These are phyloP conservation scores for Emydoidea blandingii DNA, from an alignment of 2,797 vertebrate species.

Conservation along the genomic window DNA sequence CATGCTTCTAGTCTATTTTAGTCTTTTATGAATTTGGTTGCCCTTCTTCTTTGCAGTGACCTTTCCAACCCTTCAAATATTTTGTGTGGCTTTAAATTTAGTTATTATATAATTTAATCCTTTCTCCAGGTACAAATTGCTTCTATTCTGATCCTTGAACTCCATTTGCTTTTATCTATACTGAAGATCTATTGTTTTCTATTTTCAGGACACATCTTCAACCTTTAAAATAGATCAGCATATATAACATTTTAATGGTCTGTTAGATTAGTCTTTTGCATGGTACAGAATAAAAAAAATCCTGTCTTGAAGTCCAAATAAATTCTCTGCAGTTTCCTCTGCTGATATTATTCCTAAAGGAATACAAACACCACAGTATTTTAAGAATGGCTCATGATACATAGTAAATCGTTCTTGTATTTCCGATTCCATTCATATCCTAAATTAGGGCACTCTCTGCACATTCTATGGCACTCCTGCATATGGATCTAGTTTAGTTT, in stretches of 20 bases:
- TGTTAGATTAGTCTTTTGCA: slow-evolving; percentile 31
- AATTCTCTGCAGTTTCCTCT: background rate
- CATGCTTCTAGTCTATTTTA: slow-evolving; percentile 6
- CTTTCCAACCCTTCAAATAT: slow-evolving; percentile 23
- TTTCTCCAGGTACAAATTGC: slow-evolving; percentile 39
- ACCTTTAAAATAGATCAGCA: slow-evolving; percentile 47
- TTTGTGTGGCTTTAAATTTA: slow-evolving; percentile 22
- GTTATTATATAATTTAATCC: slow-evolving; percentile 42
- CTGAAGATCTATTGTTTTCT: slow-evolving; percentile 22
- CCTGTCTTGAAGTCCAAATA: background rate
- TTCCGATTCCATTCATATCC: background rate
- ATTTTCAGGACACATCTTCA: slow-evolving; percentile 14
- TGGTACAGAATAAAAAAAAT: background rate
- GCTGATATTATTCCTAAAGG: background rate
- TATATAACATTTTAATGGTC: background rate
- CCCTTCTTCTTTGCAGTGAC: background rate
- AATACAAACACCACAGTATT: background rate
- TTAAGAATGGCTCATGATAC: background rate
- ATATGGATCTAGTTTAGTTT: background rate
- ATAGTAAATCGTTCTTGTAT: background rate
- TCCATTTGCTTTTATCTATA: slow-evolving; percentile 55
- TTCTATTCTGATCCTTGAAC: slow-evolving; percentile 35
- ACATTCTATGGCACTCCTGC: background rate
- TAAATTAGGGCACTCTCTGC: background rate
- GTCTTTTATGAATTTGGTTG: slow-evolving; percentile 12